Evolutionary conservation across 2,888 invertebrate genomes (phyloP), one percentile per base, ranked within the genome.

Genomic region (Nomada lathburiana): DNA sequence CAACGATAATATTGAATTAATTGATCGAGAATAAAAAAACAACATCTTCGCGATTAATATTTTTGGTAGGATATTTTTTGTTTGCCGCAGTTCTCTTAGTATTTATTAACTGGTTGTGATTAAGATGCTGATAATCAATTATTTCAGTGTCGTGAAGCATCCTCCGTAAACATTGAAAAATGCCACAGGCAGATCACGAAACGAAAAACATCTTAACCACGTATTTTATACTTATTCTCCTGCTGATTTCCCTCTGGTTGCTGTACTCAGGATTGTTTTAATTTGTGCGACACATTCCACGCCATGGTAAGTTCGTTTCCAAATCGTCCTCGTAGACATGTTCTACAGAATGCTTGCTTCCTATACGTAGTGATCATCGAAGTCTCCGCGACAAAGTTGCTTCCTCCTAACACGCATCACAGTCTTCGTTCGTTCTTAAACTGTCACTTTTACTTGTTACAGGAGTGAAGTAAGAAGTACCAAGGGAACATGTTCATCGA

Each of bases 191-290:
- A 57, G 88, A 87, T 20, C 88, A 90, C 86, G 96, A 97, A 94
- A 95, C 96, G 80, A 95, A 95, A 84, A 96, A 95, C 93, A 95
- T 97, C 85, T 94, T 96, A 90, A 96, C 96, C 91, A 97, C 97
- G 87, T 97, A 96, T 92, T 94, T 96, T 89, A 96, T 97, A 92
- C 94, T 97, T 92, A 95, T 96, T 89, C 94, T 96, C 60, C 94
- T 97, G 57, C 94, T 97, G 74, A 95, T 96, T 89, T 95, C 96
- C 76, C 94, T 97, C 70, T 97, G 96, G 96, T 94, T 96, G 57
- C 95, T 97, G 82, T 97, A 97, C 93, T 95, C 96, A 29, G 96
- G 96, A 81, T 89, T 96, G 73, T 93, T 94, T 83, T 94, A 93
- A 92, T 68, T 9, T 85, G 26, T 83, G 23, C 63, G 42, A 53